These are phyloP conservation scores for Lasioglossum lativentre DNA, from an alignment of 2,888 invertebrate genomes.

Conservation along the genomic window DNA sequence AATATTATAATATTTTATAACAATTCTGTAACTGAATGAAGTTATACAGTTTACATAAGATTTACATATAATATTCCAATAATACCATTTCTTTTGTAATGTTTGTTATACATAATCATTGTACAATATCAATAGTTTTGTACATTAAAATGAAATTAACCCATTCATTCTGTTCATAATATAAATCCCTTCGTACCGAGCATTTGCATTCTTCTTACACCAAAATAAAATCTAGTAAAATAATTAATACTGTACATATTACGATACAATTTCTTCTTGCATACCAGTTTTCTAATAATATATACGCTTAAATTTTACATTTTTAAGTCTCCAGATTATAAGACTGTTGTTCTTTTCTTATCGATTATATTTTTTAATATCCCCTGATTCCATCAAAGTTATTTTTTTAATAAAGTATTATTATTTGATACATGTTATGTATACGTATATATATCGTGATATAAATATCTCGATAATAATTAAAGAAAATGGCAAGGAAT, in stretches of 20 bases:
- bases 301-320: not conserved
- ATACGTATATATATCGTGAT: not conserved
- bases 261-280: not conserved
- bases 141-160: slow-evolving; percentile 49
- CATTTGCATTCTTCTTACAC: not conserved
- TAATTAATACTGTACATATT: slow-evolving; percentile 5
- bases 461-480: not conserved
- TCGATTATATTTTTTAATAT: slow-evolving; percentile 4
- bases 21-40: slow-evolving; percentile 19
- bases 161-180: slow-evolving; percentile 15
- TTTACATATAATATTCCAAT: slow-evolving; percentile 34
- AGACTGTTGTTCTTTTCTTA: not conserved
- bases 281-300: not conserved
- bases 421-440: not conserved
- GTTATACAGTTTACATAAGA: slow-evolving; percentile 34
- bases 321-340: not conserved
- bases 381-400: not conserved
- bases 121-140: slow-evolving; percentile 53
- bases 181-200: slow-evolving; percentile 14
- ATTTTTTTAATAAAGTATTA: not conserved
- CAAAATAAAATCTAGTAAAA: not conserved
- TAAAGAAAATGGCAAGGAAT: not conserved
- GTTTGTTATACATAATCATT: slow-evolving; percentile 45
- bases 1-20: slow-evolving; percentile 42
- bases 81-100: slow-evolving; percentile 38